phyloP scores from a whole-genome alignment of 2,113 vertebrate genomes.

The Gila orcuttii region DNA sequence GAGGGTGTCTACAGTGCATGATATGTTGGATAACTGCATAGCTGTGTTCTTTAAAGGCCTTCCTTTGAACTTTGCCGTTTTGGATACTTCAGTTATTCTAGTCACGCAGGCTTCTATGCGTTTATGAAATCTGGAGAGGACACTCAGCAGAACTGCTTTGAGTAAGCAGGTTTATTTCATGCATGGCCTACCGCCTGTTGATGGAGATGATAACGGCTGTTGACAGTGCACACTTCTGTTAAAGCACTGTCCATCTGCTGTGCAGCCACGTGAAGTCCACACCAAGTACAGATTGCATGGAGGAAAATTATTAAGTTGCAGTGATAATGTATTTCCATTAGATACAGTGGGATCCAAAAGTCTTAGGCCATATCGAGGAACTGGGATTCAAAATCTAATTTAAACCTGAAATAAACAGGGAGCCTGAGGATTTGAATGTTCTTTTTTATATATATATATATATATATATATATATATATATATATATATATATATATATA shows the following conservation, averaged over 20 bases:
- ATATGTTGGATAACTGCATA: not conserved
- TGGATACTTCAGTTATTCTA: constrained; percentile 6
- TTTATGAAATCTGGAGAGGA: constrained; percentile 19
- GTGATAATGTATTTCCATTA: not conserved
- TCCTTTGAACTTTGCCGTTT: not conserved
- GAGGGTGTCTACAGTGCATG: not conserved
- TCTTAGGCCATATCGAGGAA: not conserved
- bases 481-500: no score
- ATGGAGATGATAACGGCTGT: constrained; percentile 21
- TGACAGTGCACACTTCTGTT: constrained; percentile 18
- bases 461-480: no score
- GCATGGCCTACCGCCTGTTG: constrained; percentile 1
- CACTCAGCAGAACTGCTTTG: constrained; percentile 15
- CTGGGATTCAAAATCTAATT: not conserved
- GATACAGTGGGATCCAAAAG: not conserved
- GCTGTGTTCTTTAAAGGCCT: not conserved
- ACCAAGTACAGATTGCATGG: not conserved
- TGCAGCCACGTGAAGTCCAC: constrained; percentile 2
- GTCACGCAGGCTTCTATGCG: not conserved
- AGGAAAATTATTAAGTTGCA: not conserved
- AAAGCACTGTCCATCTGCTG: constrained; percentile 26
- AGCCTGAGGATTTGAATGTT: not conserved
- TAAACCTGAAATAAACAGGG: not conserved
- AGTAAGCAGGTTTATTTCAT: constrained; percentile 16
- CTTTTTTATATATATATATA: no score